A percentile compares a stretch with the other conserved stretches of the same genome.
phyloP scores from a whole-genome alignment of 1,140 invertebrate species.

The Pseudomyrmex concolor region DNA sequence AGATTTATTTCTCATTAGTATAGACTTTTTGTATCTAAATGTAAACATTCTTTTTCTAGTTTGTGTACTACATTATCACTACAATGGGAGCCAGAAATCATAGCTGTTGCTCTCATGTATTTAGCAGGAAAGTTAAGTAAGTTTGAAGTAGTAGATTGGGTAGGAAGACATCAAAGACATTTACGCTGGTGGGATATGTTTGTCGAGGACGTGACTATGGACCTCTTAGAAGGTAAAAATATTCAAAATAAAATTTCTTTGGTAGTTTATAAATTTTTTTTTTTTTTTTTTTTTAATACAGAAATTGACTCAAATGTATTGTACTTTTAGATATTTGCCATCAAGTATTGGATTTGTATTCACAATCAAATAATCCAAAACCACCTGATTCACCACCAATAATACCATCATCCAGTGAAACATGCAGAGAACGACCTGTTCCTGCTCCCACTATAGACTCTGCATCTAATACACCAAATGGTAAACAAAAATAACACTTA shows the following conservation, averaged over 20 bases:
- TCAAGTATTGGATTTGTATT: conserved; percentile 96
- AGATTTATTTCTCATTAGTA: no score
- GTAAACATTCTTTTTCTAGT: conserved; percentile 85
- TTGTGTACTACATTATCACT: conserved; percentile 98
- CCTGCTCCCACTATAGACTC: conserved; percentile 77
- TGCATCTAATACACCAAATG: conserved; percentile 79
- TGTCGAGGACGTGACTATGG: conserved; percentile 97
- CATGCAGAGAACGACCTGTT: conserved; percentile 75
- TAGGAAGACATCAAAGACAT: conserved; percentile 92
- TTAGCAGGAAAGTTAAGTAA: conserved; percentile 98
- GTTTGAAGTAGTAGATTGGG: conserved; percentile 97
- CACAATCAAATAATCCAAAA: conserved; percentile 87
- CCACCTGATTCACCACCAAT: conserved; percentile 88
- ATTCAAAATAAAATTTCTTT: neutral
- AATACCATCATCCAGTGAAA: conserved; percentile 81
- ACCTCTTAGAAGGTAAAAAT: conserved; percentile 92
- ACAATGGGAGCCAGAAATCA: conserved; percentile 99
- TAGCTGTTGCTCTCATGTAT: conserved; percentile 98
- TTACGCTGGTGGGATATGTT: conserved; percentile 99
- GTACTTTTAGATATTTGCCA: conserved; percentile 95
- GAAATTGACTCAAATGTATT: conserved; percentile 1
- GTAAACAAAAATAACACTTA: conserved; percentile 69
- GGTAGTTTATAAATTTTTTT: neutral
- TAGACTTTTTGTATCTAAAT: no score
- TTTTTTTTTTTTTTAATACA: neutral